Base-by-base conservation (phyloP, 2,797 vertebrate species). In the Avahi laniger region DNA sequence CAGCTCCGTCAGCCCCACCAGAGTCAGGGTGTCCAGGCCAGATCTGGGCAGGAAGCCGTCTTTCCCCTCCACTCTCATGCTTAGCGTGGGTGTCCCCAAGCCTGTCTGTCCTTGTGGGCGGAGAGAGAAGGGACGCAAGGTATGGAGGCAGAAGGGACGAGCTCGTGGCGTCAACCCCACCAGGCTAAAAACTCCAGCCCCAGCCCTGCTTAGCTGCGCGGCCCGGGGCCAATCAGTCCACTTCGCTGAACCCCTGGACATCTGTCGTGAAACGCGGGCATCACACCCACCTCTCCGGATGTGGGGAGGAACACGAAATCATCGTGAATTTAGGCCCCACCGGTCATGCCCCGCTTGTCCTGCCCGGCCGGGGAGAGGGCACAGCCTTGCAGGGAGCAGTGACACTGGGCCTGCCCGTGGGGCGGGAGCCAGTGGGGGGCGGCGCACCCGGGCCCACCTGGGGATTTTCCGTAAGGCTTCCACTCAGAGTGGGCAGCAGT, bases 211-310 rank as follows among this genome's bases (percentile, higher is more conserved):
- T 30, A 9, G 20, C 70, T 59, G 18, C 82, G 67, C 28, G 79
- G 20, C 67, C 84, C 4, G 0, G 5, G 63, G 22, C 33, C 8
- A 0, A 35, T 72, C 33, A 30, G 33, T 30, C 35, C 54, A 14
- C 89, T 7, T 91, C 63, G 48, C 65, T 22, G 73, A 24, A 38
- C 28, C 75, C 50, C 72, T 65, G 30, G 46, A 54, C 9, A 3
- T 35, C 61, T 12, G 18, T 17, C 20, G 15, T 82, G 4, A 24
- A 67, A 43, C 14, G 38, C 4, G 30, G 41, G 4, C 0, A 0
- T 18, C 18, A n/a, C 4, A 2, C 46, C 81, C 18, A 1, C 69
- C 41, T 65, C 72, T 84, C 82, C 38, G 35, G 41, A 1, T 28
- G 10, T 0, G 7, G 91, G 86, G 82, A 92, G 26, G 12, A 73